Base-by-base conservation (phyloP, 2,797 vertebrate species). In the Argya squamiceps region DNA sequence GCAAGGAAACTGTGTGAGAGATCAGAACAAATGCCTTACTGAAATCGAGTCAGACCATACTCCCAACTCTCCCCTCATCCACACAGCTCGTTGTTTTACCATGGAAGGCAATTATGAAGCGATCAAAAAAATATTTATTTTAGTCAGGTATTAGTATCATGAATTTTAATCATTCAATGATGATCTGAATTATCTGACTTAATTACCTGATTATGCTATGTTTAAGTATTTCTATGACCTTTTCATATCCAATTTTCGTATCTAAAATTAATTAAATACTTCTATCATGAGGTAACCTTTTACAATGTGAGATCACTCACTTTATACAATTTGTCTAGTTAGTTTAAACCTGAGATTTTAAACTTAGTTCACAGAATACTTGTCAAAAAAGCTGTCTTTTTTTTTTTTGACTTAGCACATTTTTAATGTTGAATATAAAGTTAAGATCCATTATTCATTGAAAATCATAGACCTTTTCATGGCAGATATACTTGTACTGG, bases 201-300 rank as follows among this genome's bases (percentile, higher is more conserved):
- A 87, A 94, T 95, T 96, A 92, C 44, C 44, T 93, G 80, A 96
- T 96, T 93, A 94, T 94, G 75, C 16, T 94, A 49, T 63, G 26
- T 84, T 95, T 92, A 96, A 95, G 70, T 36, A 86, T 77, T 92
- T 82, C 78, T 88, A 67, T 95, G 93, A 96, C 94, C 81, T 96
- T 95, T 94, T 92, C 78, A 22, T 83, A 71, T 68, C 81, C 36
- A 67, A 95, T 96, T 95, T 94, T 95, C 71, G 37, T 89, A 89
- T 67, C 60, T 78, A 74, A 84, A 95, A 91, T 67, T 37, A 84
- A 91, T 92, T 93, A 87, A 92, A 76, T 56, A 58, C 43, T 79
- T 80, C 39, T 93, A 50, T 92, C 67, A 67, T 13, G 49, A 79
- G 27, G 32, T 84, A 94, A 95, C 83, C 77, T 95, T 95, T 93